Evolutionary conservation across 2,888 invertebrate genomes (phyloP), one percentile per base, ranked within the genome.

Genomic region (Clepsis dumicolana): DNA sequence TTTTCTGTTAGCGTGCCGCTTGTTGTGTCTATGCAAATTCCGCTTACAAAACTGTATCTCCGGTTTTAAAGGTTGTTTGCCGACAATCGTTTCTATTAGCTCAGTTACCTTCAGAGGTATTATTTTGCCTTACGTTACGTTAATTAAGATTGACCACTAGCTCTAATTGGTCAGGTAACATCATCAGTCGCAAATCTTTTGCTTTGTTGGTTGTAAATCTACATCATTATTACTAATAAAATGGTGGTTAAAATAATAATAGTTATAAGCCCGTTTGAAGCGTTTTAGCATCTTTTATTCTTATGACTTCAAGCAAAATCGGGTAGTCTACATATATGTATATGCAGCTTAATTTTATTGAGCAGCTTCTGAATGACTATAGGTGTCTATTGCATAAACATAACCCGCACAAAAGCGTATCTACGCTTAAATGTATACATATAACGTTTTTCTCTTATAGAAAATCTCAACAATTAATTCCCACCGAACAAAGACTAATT

Each of bases 21-120:
- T 48, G 75, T 80, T 85, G 83, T 85, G 79, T 85, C 79, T 76
- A 85, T 83, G 82, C 81, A 82, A 85, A 84, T 85, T 80, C 76
- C 76, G 77, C 75, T 80, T 77, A 82, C 79, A 72, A 78, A 80
- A 81, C 76, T 78, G 77, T 74, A 78, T 77, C 80, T 81, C 80
- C 78, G 78, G 76, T 80, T 80, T 77, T 80, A 74, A 74, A 80
- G 76, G 79, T 78, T 80, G 82, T 81, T 80, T 78, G 79, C 74
- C 75, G 78, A 79, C 78, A 74, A 78, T 76, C 75, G 73, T 71
- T 74, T 73, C 63, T 41, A 53, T 35, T 18, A 56, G 16, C 54
- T 8, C 29, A 21, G 44, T 64, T 29, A 52, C 64, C 63, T 64
- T 68, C 67, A 61, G 35, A 38, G 8, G 38, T 68, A 50, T 16